Percentiles rank a stretch among this genome's conserved stretches.
Conservation (phyloP, 2,113 vertebrate genomes). For the Ifrita kowaldi region DNA sequence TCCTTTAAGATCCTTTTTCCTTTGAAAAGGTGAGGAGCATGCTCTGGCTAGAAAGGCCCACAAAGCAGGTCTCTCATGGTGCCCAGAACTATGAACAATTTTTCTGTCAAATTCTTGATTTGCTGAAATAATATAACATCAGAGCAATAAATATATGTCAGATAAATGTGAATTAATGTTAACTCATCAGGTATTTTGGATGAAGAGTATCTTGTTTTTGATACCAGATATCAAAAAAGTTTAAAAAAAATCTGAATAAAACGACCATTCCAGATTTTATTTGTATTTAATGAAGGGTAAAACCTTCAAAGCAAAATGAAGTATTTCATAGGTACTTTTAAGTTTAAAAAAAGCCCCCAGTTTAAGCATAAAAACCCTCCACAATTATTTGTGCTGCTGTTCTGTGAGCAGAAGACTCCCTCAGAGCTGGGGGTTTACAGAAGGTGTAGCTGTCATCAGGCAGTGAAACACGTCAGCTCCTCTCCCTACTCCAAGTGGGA, state of each 20-base stretch:
- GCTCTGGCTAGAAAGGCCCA: neutral
- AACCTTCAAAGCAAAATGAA: neutral
- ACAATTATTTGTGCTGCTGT: neutral
- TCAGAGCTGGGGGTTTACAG: neutral
- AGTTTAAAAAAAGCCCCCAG: neutral
- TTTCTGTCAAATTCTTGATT: neutral
- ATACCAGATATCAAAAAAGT: neutral
- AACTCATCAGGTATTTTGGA: neutral
- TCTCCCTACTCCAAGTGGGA: accelerated
- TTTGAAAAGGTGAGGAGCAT: neutral
- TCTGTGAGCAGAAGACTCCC: neutral
- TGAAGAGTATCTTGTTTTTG: neutral
- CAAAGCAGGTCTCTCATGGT: neutral
- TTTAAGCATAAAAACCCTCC: neutral
- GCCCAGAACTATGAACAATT: neutral
- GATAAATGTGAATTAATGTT: neutral
- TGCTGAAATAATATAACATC: neutral
- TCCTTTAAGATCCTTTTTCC: neutral
- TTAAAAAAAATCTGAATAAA: neutral
- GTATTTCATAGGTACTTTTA: neutral
- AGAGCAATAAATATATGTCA: neutral
- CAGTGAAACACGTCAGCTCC: neutral
- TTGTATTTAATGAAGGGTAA: neutral
- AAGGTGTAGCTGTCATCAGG: neutral
- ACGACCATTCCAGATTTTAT: neutral